Percentiles rank a stretch among this genome's conserved stretches.
phyloP scores from a whole-genome alignment of 2,888 invertebrate genomes.

The Priocnemis perturbator region DNA sequence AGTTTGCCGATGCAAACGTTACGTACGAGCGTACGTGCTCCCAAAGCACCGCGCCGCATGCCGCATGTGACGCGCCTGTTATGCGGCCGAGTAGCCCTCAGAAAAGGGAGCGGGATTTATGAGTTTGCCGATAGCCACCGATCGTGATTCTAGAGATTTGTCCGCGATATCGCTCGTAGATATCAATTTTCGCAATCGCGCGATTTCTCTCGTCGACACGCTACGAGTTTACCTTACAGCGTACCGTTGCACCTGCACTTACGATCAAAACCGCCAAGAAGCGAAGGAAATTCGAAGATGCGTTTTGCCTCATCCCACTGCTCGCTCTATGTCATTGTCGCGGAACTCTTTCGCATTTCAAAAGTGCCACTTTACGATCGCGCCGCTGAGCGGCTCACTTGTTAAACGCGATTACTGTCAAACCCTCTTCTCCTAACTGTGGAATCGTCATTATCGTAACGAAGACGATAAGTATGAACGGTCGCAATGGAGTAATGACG shows the following conservation, averaged over 20 bases:
- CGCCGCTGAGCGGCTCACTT: neutral
- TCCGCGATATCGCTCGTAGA: conserved; percentile 38
- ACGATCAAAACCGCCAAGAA: neutral
- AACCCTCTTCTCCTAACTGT: neutral
- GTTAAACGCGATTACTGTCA: conserved; percentile 10
- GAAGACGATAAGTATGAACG: conserved; percentile 3
- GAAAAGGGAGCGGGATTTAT: conserved; percentile 38
- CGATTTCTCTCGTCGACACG: conserved; percentile 14
- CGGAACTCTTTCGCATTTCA: neutral
- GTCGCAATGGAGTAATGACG: conserved; percentile 26
- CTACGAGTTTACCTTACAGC: neutral
- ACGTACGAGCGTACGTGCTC: no score
- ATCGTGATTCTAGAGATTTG: conserved; percentile 51
- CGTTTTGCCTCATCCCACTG: no score
- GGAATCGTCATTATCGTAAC: conserved; percentile 19
- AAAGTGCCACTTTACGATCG: neutral
- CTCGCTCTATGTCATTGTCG: neutral
- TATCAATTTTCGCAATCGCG: conserved; percentile 47
- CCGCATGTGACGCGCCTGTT: no score
- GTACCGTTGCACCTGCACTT: neutral
- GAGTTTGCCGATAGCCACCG: conserved; percentile 42
- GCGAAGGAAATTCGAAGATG: no score
- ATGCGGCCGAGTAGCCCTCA: no score
- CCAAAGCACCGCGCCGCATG: no score
- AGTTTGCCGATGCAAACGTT: no score